phyloP scores from a whole-genome alignment of 2,797 vertebrate genomes.

The Coendou prehensilis region DNA sequence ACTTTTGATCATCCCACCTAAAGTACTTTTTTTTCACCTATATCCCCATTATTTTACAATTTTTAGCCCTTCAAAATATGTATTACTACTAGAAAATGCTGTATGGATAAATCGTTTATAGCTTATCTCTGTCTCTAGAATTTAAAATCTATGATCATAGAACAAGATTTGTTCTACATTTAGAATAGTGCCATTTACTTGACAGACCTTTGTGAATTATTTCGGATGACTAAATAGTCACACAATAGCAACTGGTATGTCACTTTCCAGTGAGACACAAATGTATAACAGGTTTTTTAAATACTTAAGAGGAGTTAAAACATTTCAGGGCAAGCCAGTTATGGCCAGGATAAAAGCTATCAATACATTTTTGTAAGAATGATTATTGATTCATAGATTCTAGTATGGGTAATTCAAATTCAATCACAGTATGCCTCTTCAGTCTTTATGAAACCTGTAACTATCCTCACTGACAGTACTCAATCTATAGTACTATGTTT shows the following conservation, averaged over 20 bases:
- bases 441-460: neutral
- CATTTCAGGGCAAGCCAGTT: constrained; percentile 99
- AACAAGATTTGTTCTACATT: neutral
- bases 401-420: neutral
- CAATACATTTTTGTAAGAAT: neutral
- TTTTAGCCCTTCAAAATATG: neutral
- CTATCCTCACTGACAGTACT: neutral
- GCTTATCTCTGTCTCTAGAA: neutral
- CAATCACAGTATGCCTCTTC: neutral
- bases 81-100: neutral
- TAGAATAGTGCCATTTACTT: neutral
- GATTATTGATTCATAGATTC: neutral
- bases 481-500: neutral
- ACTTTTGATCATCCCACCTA: neutral
- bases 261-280: constrained; percentile 99
- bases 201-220: neutral
- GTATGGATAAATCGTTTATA: neutral
- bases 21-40: neutral
- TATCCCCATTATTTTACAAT: neutral
- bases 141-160: neutral
- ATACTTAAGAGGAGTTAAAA: constrained; percentile 99
- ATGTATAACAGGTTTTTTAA: constrained; percentile 98
- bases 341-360: constrained; percentile 92
- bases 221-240: constrained; percentile 74
- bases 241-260: constrained; percentile 99